Conservation (phyloP, 1,140 invertebrate species). For the Drosophila setifemur region DNA sequence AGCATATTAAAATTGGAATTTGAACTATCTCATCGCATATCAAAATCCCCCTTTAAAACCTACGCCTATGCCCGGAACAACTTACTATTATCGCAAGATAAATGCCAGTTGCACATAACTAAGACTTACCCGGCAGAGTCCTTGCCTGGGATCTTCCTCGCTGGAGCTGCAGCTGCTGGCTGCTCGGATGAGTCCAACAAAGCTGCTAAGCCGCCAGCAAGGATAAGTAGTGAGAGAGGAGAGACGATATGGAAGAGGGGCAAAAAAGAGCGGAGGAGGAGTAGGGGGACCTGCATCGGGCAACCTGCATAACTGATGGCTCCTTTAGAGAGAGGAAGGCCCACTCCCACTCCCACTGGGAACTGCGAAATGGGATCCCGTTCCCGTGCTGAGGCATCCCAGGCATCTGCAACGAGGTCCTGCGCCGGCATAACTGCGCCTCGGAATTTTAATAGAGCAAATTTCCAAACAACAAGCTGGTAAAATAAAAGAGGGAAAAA, state of each 20-base stretch:
- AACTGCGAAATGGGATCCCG: no score
- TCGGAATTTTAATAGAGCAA: constrained; percentile 79
- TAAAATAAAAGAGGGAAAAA: constrained; percentile 31
- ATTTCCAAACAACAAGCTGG: constrained; percentile 52
- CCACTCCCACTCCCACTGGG: constrained; percentile 7
- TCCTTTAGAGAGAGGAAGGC: constrained; percentile 22
- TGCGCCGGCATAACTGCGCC: constrained; percentile 46
- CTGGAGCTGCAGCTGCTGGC: constrained; percentile 29
- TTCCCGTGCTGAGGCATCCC: constrained; percentile 41
- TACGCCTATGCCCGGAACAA: constrained; percentile 34
- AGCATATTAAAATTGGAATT: no score
- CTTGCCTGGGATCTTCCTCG: neutral
- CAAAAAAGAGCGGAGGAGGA: neutral
- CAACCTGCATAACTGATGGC: constrained; percentile 56
- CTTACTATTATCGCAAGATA: constrained; percentile 78
- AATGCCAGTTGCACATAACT: constrained; percentile 71
- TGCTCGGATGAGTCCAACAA: constrained; percentile 41
- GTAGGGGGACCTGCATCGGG: constrained; percentile 12
- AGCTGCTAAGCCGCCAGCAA: constrained; percentile 68
- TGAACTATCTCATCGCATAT: no score
- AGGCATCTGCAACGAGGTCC: constrained; percentile 35
- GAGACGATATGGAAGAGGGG: neutral
- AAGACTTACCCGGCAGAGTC: constrained; percentile 59
- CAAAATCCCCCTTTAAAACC: neutral
- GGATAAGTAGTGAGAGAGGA: constrained; percentile 36